Percentiles rank a stretch among this genome's conserved stretches.
These are phyloP conservation scores for Bedellia somnulentella DNA, from an alignment of 2,888 invertebrate species.

Conservation along the genomic window DNA sequence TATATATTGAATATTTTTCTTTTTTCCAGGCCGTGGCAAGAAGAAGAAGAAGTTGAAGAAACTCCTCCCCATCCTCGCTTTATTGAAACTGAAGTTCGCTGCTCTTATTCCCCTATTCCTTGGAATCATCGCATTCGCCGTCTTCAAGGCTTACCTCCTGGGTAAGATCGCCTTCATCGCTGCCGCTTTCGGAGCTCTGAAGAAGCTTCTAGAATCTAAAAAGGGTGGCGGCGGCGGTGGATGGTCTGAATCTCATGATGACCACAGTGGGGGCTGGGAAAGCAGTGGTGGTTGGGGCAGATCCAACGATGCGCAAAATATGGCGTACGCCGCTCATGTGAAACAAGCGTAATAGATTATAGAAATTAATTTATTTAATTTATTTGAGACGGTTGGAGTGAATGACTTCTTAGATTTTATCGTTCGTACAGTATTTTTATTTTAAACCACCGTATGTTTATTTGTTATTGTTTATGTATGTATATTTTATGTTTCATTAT, in stretches of 20 bases:
- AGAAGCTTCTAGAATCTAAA: conserved; percentile 74
- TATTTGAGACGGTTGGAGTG: conserved; percentile 2
- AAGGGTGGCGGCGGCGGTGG: conserved; percentile 74
- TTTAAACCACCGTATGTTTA: conserved; percentile 28
- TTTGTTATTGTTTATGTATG: conserved; percentile 9
- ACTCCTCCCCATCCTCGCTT: conserved; percentile 72
- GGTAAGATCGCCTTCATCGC: conserved; percentile 83
- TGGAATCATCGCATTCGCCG: conserved; percentile 73
- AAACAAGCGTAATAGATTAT: conserved; percentile 31
- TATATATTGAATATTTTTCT: background rate
- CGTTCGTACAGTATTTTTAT: too few relatives aligned
- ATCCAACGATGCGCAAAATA: conserved; percentile 64
- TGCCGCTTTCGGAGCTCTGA: conserved; percentile 66
- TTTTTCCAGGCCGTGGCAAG: conserved; percentile 78
- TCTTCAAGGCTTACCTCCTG: conserved; percentile 81
- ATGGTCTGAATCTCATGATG: conserved; percentile 67
- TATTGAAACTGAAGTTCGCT: conserved; percentile 76
- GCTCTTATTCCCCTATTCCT: conserved; percentile 76
- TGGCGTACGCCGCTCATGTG: conserved; percentile 70
- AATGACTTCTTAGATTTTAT: conserved; percentile 2
- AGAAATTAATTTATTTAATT: conserved; percentile 11
- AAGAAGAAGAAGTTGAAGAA: conserved; percentile 80
- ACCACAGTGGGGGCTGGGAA: conserved; percentile 48
- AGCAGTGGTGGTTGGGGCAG: conserved; percentile 66
- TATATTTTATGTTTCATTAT: background rate